Percentiles rank a stretch among this genome's conserved stretches.
Evolutionary conservation across 1,140 invertebrate genomes (phyloP).

Genomic region (Heliconius himera): DNA sequence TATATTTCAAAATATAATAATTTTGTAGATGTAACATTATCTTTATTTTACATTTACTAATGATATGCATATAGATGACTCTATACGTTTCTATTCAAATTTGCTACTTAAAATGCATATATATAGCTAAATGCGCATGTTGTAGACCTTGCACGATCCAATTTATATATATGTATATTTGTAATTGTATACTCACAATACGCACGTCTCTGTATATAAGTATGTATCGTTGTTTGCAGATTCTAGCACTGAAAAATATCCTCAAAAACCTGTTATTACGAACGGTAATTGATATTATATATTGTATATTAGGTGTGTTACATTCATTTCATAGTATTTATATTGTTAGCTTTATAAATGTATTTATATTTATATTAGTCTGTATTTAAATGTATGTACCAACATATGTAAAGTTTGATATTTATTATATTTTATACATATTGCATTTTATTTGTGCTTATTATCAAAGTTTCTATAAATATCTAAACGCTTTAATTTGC

Average conservation of each 20-base stretch:
- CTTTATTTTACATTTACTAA: too few relatives aligned
- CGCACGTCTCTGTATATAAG: slow-evolving; percentile 14
- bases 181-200: neutral
- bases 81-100: neutral
- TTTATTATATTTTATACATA: too few relatives aligned
- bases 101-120: neutral
- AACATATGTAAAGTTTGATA: too few relatives aligned
- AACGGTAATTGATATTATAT: slow-evolving; percentile 37
- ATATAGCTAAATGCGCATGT: neutral
- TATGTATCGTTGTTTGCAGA: slow-evolving; percentile 47
- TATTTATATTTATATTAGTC: too few relatives aligned
- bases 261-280: slow-evolving; percentile 47
- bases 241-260: slow-evolving; percentile 53
- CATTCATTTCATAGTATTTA: neutral
- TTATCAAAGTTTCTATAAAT: too few relatives aligned
- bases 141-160: neutral
- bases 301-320: neutral
- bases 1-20: too few relatives aligned
- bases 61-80: neutral
- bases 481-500: too few relatives aligned
- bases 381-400: too few relatives aligned
- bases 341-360: neutral
- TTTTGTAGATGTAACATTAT: too few relatives aligned
- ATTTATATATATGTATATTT: neutral
- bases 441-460: too few relatives aligned